Evolutionary conservation across 2,888 invertebrate species (phyloP), one percentile per base, ranked within the genome.

Genomic region (Vanessa cardui): DNA sequence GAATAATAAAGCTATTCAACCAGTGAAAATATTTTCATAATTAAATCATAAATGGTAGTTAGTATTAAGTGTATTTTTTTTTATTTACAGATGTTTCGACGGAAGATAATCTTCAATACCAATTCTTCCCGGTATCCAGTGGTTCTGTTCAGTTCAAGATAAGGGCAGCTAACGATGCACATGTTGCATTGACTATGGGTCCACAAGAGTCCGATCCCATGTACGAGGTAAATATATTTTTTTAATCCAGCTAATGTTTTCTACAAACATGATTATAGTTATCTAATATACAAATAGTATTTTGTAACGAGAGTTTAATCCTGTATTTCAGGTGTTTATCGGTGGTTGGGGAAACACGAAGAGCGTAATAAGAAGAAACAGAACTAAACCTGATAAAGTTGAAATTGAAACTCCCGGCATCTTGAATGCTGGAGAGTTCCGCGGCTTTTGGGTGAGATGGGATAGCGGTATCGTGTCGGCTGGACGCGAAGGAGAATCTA

Each of bases 271-370:
- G 26, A 26, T 26, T 26, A 39, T 39, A 12, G 12, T 39, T 39
- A 39, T 39, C 12, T 12, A 4, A 39, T 9, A 39, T 12, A 26
- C 26, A 3, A 12, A 12, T 39, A 9, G 12, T 39, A 39, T 12
- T 39, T 12, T 12, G 12, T 12, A 39, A 39, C 39, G 39, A 15
- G 31, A 12, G 2, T 31, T 31, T 26, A 15, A 15, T 54, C 7
- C 2, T 39, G 12, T 12, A 33, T 66, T 80, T 31, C 82, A 95
- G 95, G 84, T 98, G 63, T 96, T 98, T 89, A 94, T 98, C 78
- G 98, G 98, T 39, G 98, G 98, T 44, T 98, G 98, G 98, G 94
- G 94, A 31, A 98, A 98, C 86, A 92, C 94, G 72, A 97, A 97
- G 88, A 97, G 96, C 45, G 96, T 97, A 0, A 96, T 97, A 81